Conservation (phyloP, 2,888 invertebrate genomes). For the Shargacucullia verbasci region DNA sequence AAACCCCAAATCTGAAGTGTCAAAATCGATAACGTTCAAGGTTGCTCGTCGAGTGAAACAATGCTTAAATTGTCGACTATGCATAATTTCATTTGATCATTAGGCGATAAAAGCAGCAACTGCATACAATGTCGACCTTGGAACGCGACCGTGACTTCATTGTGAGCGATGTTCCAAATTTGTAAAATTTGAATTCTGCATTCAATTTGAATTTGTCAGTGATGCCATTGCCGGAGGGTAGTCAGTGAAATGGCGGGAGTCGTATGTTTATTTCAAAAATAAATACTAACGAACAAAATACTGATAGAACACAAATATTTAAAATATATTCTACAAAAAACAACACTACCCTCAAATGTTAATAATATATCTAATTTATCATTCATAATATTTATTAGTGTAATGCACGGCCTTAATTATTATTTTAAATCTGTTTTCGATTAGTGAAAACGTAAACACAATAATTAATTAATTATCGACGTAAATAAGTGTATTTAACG, state of each 20-base stretch:
- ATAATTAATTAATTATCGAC: conserved; percentile 33
- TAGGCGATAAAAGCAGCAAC: conserved; percentile 67
- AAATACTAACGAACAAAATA: conserved; percentile 42
- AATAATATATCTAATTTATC: conserved; percentile 30
- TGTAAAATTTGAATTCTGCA: conserved; percentile 74
- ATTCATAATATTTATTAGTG: conserved; percentile 24
- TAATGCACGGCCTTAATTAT: conserved; percentile 26
- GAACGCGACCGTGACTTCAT: conserved; percentile 70
- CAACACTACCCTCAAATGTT: conserved; percentile 34
- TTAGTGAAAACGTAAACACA: conserved; percentile 35
- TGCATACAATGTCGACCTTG: conserved; percentile 80
- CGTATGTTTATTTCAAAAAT: conserved; percentile 42
- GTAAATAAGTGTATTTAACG: conserved; percentile 27
- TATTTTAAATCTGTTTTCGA: conserved; percentile 37
- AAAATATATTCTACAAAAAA: conserved; percentile 1
- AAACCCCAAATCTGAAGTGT: conserved; percentile 47
- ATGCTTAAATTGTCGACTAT: conserved; percentile 70
- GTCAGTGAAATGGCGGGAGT: conserved; percentile 26
- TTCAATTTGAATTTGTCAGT: conserved; percentile 53
- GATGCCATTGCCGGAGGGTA: conserved; percentile 35
- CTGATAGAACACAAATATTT: conserved; percentile 1
- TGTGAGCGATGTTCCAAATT: conserved; percentile 72
- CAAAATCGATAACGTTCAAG: conserved; percentile 61
- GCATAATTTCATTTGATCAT: conserved; percentile 81
- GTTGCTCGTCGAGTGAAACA: conserved; percentile 56